These are phyloP conservation scores for Chondrosia reniformis DNA, from an alignment of 37 sponge, comb jelly and placozoan species.

Conservation along the genomic window DNA sequence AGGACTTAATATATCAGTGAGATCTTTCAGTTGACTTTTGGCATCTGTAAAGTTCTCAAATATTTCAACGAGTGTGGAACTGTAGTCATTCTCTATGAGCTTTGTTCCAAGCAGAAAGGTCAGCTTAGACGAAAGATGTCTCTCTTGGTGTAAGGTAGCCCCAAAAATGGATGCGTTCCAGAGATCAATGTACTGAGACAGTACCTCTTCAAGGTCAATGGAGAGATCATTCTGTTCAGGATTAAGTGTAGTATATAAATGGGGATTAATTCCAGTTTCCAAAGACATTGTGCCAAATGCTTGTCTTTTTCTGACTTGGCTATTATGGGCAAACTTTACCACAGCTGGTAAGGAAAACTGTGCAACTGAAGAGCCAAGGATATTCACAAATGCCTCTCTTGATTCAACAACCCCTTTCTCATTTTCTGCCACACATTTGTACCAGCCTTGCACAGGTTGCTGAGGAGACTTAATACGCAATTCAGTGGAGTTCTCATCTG, in stretches of 20 bases:
- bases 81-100: neutral
- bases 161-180: neutral
- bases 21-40: neutral
- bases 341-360: conserved; percentile 12
- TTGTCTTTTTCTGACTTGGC: neutral
- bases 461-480: neutral
- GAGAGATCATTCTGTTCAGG: neutral
- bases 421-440: conserved; percentile 8
- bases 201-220: neutral
- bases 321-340: neutral
- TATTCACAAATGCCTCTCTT: neutral
- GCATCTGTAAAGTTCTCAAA: conserved; percentile 8
- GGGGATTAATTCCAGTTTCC: conserved; percentile 7
- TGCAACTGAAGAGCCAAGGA: conserved; percentile 5
- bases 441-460: neutral
- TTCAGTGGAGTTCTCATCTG: neutral
- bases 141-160: neutral
- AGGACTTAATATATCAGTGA: neutral
- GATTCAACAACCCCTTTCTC: neutral
- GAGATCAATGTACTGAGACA: neutral
- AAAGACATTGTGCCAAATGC: neutral
- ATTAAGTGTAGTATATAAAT: neutral
- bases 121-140: neutral
- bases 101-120: conserved; percentile 3
- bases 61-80: neutral